Evolutionary conservation across 2,888 invertebrate genomes (phyloP), one percentile per base, ranked within the genome.

Genomic region (Pomacea canaliculata): DNA sequence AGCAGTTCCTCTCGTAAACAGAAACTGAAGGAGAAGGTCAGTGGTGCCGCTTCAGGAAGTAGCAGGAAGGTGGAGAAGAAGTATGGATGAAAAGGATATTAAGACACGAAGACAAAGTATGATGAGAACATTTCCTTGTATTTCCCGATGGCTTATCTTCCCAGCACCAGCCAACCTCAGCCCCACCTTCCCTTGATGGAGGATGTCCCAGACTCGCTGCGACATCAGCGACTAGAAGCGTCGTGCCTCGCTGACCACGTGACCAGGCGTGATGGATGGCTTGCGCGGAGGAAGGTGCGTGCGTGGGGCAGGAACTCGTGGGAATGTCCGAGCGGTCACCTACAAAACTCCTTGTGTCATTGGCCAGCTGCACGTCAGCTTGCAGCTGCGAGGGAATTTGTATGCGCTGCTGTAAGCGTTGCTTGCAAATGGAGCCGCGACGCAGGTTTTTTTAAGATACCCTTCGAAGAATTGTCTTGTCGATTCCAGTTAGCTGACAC

Each of bases 231-330:
- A 71, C 71, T 71, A 49, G 46, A 19, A 49, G 67, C 70, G 56
- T 46, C 73, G 74, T 74, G n/a, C 74, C 69, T 51, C 56, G 10
- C 62, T 69, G 76, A 37, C 74, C 79, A 79, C 79, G 70, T 76
- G 79, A 74, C 74, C 62, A n/a, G 27, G 56, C 59, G 63, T 73
- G 71, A 73, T 73, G 70, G 73, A 76, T 76, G 60, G 73, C 23
- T 56, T 46, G 62, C 74, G 74, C 62, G 69, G 49, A 60, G 59
- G 69, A 46, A 46, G 69, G 69, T 74, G 69, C 74, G 60, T 51
- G 62, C 69, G 68, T 66, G 73, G 66, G 67, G 18, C 67, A 56
- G 48, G 59, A 19, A 74, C 48, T 69, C 18, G 49, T 18, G 74
- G 74, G 69, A 69, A 69, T 69, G 60, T 46, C 16, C 18, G 46